Conservation (phyloP, 2,113 vertebrate species). For the Daboia siamensis region DNA sequence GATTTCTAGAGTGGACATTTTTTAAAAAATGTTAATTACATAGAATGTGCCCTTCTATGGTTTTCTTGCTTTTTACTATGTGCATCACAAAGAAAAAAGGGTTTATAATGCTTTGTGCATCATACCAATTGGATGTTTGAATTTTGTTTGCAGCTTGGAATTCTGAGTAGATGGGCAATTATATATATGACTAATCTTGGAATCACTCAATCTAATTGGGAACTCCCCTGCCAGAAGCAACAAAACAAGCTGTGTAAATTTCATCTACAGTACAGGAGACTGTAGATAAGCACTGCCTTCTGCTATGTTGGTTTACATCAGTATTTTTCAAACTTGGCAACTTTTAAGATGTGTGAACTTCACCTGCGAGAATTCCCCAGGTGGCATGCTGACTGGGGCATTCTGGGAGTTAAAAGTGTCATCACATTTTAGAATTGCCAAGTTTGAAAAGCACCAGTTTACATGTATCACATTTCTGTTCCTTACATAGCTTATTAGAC, state of each 20-base stretch:
- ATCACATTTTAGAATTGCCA: background rate
- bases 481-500: background rate
- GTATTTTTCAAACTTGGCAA: too few species aligned
- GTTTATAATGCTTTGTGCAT: background rate
- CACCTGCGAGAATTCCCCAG: background rate
- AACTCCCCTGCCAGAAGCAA: too few species aligned
- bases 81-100: background rate
- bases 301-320: too few species aligned
- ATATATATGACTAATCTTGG: background rate
- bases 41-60: background rate
- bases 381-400: background rate
- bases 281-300: background rate
- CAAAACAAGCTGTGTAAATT: too few species aligned
- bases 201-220: slow-evolving; percentile 47
- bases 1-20: background rate
- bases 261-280: background rate
- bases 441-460: background rate
- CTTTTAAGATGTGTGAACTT: background rate
- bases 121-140: background rate
- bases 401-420: background rate
- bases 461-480: background rate
- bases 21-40: background rate
- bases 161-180: background rate
- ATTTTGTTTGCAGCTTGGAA: background rate
- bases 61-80: background rate